Evolutionary conservation across 64 coral and sea anemone genomes (phyloP).

Genomic region (Stichodactyla mertensii): DNA sequence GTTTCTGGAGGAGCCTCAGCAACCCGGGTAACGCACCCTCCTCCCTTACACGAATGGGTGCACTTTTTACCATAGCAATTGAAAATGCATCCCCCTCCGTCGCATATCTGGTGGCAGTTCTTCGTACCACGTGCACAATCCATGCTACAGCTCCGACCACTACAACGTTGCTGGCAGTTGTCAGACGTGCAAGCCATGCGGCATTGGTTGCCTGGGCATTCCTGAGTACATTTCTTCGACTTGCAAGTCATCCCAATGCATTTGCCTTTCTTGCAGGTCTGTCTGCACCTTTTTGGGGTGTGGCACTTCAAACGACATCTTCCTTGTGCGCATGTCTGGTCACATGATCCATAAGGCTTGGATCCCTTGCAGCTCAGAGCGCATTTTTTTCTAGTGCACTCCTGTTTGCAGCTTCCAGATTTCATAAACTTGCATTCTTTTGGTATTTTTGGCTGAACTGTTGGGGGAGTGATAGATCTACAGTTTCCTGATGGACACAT

Average conservation of each 20-base stretch:
- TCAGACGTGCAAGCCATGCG: constrained; percentile 76
- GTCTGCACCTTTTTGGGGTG: constrained; percentile 31
- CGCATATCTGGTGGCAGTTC: constrained; percentile 62
- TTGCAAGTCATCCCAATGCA: constrained; percentile 66
- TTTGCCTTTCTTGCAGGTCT: constrained; percentile 23
- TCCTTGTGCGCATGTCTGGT: constrained; percentile 54
- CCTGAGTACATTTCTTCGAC: constrained; percentile 52
- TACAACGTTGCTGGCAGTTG: constrained; percentile 60
- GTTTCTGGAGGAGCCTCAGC: neutral
- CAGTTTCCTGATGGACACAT: constrained; percentile 55
- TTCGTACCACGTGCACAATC: constrained; percentile 53
- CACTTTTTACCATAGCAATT: constrained; percentile 65
- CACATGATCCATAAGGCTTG: constrained; percentile 29
- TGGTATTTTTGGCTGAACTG: neutral
- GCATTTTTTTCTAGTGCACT: neutral
- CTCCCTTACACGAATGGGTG: constrained; percentile 39
- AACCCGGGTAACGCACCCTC: neutral
- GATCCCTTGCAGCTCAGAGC: neutral
- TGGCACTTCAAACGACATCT: constrained; percentile 45
- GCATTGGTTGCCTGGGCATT: constrained; percentile 64
- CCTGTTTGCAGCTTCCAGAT: constrained; percentile 2
- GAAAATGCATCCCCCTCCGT: constrained; percentile 62
- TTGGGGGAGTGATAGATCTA: neutral
- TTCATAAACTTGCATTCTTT: constrained; percentile 12
- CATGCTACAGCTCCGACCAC: constrained; percentile 61